Evolutionary conservation across 2,113 vertebrate genomes (phyloP).

Genomic region (Cercopithecus mona): DNA sequence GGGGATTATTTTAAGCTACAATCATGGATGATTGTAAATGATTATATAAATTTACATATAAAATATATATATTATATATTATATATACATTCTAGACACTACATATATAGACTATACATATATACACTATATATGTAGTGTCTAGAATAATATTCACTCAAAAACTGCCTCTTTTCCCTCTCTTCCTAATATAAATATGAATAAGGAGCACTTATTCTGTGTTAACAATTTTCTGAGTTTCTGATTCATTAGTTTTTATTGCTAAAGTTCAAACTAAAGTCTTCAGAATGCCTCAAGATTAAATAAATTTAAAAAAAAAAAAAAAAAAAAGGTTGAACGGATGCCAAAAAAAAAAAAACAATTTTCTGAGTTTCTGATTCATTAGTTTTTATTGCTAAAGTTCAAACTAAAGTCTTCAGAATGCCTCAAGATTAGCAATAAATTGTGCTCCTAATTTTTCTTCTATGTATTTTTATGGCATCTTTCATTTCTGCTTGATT

Average conservation of each 20-base stretch:
- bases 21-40: not conserved
- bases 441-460: not conserved
- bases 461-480: slow-evolving; percentile 34
- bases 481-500: slow-evolving; percentile 34
- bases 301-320: too few species aligned
- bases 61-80: not conserved
- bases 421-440: not conserved
- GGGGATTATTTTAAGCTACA: not conserved
- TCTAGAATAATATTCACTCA: not conserved
- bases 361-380: not conserved
- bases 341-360: too few species aligned
- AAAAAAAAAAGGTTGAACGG: too few species aligned
- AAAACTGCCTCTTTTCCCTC: not conserved
- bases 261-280: not conserved
- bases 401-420: not conserved
- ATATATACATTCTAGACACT: too few species aligned
- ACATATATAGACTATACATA: not conserved
- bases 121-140: not conserved
- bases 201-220: not conserved
- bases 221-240: not conserved
- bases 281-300: not conserved
- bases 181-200: not conserved
- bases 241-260: not conserved
- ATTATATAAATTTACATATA: not conserved
- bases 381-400: not conserved